A percentile compares a stretch with the other conserved stretches of the same genome.
Evolutionary conservation across 2,113 vertebrate genomes (phyloP).

Genomic region (Syngnathus floridae): DNA sequence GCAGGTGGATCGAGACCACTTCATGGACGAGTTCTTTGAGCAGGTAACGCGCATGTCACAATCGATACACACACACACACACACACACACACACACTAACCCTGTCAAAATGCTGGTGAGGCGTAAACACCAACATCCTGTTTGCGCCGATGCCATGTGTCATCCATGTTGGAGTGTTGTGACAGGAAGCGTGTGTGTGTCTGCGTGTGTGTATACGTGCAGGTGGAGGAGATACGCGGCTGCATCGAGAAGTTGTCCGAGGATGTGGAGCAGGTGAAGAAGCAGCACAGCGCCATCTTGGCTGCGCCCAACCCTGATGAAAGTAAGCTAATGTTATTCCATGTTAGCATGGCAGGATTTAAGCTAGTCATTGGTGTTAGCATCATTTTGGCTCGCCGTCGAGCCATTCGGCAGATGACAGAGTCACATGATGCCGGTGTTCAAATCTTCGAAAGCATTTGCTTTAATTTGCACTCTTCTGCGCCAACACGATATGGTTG

Average conservation of each 20-base stretch:
- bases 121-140: not conserved
- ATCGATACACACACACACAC: not conserved
- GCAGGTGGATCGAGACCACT: constrained; percentile 88
- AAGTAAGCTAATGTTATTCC: constrained; percentile 67
- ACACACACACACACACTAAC: not conserved
- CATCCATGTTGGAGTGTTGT: not conserved
- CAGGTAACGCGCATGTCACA: constrained; percentile 69
- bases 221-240: constrained; percentile 89
- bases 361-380: no score
- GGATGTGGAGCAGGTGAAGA: constrained; percentile 91
- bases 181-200: not conserved
- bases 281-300: constrained; percentile 90
- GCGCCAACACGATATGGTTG: no score
- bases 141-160: not conserved
- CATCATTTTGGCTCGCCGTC: no score
- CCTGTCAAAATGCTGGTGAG: not conserved
- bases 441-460: no score
- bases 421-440: no score
- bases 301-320: constrained; percentile 90
- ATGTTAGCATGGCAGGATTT: not conserved
- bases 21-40: constrained; percentile 95
- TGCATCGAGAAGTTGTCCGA: constrained; percentile 91
- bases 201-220: constrained; percentile 2
- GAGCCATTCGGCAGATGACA: no score
- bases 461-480: no score